These are phyloP conservation scores for Drosophila pseudotalamancana DNA, from an alignment of 2,888 invertebrate genomes.

Conservation along the genomic window DNA sequence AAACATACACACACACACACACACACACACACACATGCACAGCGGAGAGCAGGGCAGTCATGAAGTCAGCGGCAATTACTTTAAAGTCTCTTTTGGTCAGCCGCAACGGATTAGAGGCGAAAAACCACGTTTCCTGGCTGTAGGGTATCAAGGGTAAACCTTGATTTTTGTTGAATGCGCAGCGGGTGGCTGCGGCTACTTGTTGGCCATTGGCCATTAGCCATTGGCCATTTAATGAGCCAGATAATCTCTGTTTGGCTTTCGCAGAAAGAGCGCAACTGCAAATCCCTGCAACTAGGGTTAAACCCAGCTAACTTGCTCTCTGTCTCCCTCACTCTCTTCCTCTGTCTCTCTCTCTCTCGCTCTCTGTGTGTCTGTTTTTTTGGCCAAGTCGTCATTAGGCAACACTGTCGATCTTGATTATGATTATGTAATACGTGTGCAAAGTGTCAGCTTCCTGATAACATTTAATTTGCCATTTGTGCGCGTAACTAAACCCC, in stretches of 20 bases:
- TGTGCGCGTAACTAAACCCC: constrained; percentile 27
- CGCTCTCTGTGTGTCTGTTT: neutral
- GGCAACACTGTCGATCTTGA: constrained; percentile 41
- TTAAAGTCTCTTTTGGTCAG: constrained; percentile 60
- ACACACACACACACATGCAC: neutral
- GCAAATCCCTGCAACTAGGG: constrained; percentile 43
- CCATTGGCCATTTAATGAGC: constrained; percentile 76
- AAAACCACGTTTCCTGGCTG: constrained; percentile 2
- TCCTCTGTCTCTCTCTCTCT: neutral
- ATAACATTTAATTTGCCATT: constrained; percentile 78
- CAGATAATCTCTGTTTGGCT: constrained; percentile 53
- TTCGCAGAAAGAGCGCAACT: constrained; percentile 52
- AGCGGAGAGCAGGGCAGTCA: constrained; percentile 55
- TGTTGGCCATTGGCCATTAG: constrained; percentile 35
- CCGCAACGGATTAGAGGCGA: constrained; percentile 51
- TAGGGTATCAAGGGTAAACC: neutral
- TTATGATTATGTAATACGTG: constrained; percentile 59
- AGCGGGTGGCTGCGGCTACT: constrained; percentile 52
- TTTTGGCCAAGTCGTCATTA: constrained; percentile 40
- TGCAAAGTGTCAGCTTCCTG: constrained; percentile 68
- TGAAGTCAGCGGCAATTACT: constrained; percentile 75
- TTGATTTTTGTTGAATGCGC: constrained; percentile 45
- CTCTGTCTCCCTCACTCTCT: neutral
- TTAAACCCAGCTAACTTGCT: constrained; percentile 6
- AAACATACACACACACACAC: constrained; percentile 20